phyloP scores from a whole-genome alignment of 2,797 vertebrate genomes.

The Sphenopsis melanotis region DNA sequence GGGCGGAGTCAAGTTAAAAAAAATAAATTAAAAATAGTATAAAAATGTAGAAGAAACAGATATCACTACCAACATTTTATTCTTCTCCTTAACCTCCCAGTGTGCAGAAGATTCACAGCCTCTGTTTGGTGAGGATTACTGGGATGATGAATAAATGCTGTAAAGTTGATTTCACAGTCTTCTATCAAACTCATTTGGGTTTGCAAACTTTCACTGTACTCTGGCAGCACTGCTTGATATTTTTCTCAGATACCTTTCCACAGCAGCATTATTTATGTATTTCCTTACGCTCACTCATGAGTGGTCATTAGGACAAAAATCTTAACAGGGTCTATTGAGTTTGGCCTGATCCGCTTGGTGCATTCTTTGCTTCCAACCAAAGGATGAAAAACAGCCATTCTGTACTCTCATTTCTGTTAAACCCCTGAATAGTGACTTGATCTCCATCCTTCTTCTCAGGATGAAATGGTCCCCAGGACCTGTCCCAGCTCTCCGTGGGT shows the following conservation, averaged over 20 bases:
- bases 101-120: neutral
- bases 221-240: neutral
- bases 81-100: neutral
- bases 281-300: neutral
- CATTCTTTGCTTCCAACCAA: neutral
- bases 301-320: neutral
- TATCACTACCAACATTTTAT: neutral
- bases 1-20: neutral
- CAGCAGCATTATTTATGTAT: neutral
- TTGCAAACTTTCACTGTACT: neutral
- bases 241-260: neutral
- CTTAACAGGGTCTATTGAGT: neutral
- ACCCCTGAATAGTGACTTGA: neutral
- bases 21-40: too few relatives aligned
- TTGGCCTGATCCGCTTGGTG: neutral
- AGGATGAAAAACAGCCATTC: neutral
- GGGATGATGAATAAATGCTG: neutral
- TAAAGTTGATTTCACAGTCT: neutral
- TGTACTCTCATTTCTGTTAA: neutral
- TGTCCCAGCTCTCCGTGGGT: fast-evolving
- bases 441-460: neutral
- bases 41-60: neutral
- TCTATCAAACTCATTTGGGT: neutral
- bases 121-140: neutral
- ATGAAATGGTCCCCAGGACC: neutral